Evolutionary conservation across 2,797 vertebrate species (phyloP).

Genomic region (Lophius americanus): DNA sequence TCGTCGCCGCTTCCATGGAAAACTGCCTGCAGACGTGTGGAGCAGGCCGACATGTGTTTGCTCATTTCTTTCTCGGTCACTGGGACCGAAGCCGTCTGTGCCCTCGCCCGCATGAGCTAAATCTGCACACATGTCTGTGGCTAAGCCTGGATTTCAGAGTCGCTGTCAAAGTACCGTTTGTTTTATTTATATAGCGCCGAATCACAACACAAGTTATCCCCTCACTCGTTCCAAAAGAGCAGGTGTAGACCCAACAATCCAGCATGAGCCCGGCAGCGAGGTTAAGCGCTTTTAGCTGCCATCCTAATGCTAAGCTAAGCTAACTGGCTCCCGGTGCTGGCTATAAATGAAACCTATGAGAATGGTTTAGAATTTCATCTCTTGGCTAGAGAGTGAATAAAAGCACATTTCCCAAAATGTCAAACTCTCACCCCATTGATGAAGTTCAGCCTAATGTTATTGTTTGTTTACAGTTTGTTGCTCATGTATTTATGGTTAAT

Average conservation of each 20-base stretch:
- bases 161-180: conserved; percentile 25
- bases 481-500: background rate
- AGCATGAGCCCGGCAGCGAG: too few relatives aligned
- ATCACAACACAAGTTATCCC: too few relatives aligned
- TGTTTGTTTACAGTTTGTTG: background rate
- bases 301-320: background rate
- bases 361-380: too few relatives aligned
- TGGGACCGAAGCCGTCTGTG: background rate
- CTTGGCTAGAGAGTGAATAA: too few relatives aligned
- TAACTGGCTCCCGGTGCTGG: background rate
- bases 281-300: too few relatives aligned
- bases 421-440: background rate
- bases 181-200: too few relatives aligned
- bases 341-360: too few relatives aligned
- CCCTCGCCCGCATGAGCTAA: background rate
- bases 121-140: conserved; percentile 18
- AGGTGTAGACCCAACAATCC: too few relatives aligned
- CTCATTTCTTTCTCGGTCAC: too few relatives aligned
- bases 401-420: too few relatives aligned
- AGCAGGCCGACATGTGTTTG: background rate
- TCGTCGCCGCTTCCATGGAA: background rate
- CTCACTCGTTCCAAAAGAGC: too few relatives aligned
- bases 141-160: conserved; percentile 48
- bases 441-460: background rate
- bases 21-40: conserved; percentile 20